phyloP scores from a whole-genome alignment of 2,113 vertebrate genomes.

The Ceyx margarethae region DNA sequence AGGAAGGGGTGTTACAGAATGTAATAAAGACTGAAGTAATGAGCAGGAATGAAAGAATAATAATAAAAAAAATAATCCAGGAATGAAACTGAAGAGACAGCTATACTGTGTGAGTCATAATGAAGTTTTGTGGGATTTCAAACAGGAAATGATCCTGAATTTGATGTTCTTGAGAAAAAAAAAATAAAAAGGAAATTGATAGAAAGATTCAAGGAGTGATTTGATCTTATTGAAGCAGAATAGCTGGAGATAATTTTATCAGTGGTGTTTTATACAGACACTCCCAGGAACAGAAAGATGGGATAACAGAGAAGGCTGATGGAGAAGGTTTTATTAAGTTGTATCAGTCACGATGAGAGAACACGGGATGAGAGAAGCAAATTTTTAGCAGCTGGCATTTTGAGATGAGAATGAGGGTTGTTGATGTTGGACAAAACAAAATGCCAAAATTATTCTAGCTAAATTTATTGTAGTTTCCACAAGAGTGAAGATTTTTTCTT shows the following conservation, averaged over 20 bases:
- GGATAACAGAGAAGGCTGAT: not conserved
- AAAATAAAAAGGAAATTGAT: not conserved
- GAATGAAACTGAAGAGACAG: not conserved
- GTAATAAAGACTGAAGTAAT: conserved; percentile 14
- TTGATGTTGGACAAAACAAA: not conserved
- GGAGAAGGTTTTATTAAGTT: conserved; percentile 16
- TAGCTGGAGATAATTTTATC: conserved; percentile 17
- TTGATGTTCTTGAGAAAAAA: not conserved
- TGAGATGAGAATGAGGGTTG: not conserved
- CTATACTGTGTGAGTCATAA: conserved; percentile 38
- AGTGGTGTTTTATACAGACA: not conserved
- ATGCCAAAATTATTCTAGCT: not conserved
- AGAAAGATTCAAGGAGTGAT: not conserved
- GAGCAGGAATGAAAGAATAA: not conserved
- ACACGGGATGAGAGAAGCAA: not conserved
- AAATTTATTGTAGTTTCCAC: not conserved
- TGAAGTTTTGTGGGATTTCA: conserved; percentile 26
- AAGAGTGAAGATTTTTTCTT: not conserved
- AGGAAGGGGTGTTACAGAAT: not conserved
- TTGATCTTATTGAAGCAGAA: not conserved
- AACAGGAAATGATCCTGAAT: conserved; percentile 35
- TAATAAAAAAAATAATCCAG: not conserved
- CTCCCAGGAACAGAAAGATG: not conserved
- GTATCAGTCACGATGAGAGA: not conserved
- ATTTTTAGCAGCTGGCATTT: not conserved